Conservation (phyloP, 2,113 vertebrate species). For the Neomonachus schauinslandi region DNA sequence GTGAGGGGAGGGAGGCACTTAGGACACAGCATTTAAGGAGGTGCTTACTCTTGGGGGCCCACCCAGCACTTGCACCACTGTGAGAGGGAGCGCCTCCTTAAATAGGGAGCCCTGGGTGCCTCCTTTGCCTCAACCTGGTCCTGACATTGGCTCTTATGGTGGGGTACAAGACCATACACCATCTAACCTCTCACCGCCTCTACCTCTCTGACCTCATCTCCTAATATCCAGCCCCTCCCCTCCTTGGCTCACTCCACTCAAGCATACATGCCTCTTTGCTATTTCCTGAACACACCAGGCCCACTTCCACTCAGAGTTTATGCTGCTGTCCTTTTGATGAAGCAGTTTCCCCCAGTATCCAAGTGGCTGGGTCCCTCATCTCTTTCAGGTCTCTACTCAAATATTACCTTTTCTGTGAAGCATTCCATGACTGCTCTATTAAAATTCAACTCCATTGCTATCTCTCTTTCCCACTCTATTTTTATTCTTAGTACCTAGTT, state of each 20-base stretch:
- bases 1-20: not conserved
- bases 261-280: not conserved
- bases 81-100: not conserved
- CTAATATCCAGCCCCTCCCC: not conserved
- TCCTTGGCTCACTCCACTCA: not conserved
- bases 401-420: not conserved
- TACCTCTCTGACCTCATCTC: not conserved
- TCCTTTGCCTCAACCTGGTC: not conserved
- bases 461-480: not conserved
- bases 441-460: not conserved
- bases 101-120: not conserved
- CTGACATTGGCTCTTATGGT: not conserved
- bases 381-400: not conserved
- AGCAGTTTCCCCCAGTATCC: not conserved
- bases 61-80: not conserved
- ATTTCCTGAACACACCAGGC: not conserved
- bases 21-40: not conserved
- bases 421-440: not conserved
- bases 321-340: not conserved
- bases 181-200: not conserved
- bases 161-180: not conserved
- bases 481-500: not conserved
- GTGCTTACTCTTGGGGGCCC: not conserved
- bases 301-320: not conserved
- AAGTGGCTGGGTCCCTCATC: not conserved